These are phyloP conservation scores for Laterallus jamaicensis DNA, from an alignment of 2,113 vertebrate species.

Conservation along the genomic window DNA sequence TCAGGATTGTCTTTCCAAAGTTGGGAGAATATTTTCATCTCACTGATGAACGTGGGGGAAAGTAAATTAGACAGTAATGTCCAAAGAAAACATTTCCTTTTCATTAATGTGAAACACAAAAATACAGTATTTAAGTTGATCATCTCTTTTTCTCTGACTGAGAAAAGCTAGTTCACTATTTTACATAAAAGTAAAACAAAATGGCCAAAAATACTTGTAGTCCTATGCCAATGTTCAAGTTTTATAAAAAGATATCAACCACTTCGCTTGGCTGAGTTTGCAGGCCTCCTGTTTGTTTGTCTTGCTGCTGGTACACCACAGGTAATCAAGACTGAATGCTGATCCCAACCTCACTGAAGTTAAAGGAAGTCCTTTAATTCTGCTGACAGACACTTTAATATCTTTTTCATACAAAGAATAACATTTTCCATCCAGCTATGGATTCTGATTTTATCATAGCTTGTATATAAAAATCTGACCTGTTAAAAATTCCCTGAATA, in stretches of 20 bases:
- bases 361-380: background rate
- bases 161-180: background rate
- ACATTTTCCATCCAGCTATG: background rate
- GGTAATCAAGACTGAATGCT: background rate
- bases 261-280: background rate
- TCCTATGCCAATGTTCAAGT: background rate
- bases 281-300: background rate
- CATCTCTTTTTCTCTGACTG: background rate
- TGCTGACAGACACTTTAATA: background rate
- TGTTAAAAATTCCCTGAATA: background rate
- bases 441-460: background rate
- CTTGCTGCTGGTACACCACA: background rate
- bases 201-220: background rate
- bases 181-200: background rate
- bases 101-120: background rate
- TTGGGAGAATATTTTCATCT: background rate
- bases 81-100: background rate
- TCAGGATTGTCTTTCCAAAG: background rate
- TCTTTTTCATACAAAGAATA: background rate
- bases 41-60: background rate
- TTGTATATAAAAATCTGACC: background rate
- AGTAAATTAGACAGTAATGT: background rate
- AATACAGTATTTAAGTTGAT: background rate
- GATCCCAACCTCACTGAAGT: background rate
- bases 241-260: background rate